Conservation (phyloP, 2,113 vertebrate species). For the Suncus etruscus region DNA sequence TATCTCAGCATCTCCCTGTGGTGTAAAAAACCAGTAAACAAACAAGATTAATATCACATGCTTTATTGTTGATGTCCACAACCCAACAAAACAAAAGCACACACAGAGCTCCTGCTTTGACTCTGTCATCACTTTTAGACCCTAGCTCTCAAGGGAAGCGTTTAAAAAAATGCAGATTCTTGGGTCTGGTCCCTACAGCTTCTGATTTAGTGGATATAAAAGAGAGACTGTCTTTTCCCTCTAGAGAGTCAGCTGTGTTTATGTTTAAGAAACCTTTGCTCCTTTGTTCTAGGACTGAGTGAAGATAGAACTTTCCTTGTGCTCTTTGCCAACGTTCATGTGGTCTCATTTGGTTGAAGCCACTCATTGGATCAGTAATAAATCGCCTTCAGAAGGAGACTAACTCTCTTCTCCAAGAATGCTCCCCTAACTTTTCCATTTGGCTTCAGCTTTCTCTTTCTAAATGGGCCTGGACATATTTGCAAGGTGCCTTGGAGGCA, state of each 20-base stretch:
- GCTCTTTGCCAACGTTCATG: slow-evolving; percentile 40
- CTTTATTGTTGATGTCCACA: neutral
- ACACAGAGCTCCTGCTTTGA: neutral
- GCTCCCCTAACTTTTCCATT: slow-evolving; percentile 7
- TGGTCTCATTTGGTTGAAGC: slow-evolving; percentile 10
- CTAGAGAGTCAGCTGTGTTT: slow-evolving; percentile 46
- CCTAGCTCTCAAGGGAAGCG: neutral
- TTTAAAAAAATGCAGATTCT: slow-evolving; percentile 31
- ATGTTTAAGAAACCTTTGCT: slow-evolving; percentile 67
- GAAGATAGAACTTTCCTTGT: slow-evolving; percentile 51
- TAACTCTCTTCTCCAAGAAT: neutral
- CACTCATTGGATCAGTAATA: neutral
- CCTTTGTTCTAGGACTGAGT: slow-evolving; percentile 65
- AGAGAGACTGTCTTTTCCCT: slow-evolving; percentile 29
- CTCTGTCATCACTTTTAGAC: neutral
- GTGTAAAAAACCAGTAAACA: slow-evolving; percentile 35
- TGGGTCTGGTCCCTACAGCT: neutral
- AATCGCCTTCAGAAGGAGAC: neutral
- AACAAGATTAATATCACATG: neutral
- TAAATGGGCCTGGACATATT: slow-evolving; percentile 46
- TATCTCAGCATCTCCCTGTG: slow-evolving; percentile 35
- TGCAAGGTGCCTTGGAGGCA: slow-evolving; percentile 45
- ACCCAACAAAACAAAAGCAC: neutral
- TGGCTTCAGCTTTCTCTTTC: slow-evolving; percentile 41
- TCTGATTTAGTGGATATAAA: slow-evolving; percentile 42